phyloP scores from a whole-genome alignment of 2,797 vertebrate species.

The Pelochelys cantorii region DNA sequence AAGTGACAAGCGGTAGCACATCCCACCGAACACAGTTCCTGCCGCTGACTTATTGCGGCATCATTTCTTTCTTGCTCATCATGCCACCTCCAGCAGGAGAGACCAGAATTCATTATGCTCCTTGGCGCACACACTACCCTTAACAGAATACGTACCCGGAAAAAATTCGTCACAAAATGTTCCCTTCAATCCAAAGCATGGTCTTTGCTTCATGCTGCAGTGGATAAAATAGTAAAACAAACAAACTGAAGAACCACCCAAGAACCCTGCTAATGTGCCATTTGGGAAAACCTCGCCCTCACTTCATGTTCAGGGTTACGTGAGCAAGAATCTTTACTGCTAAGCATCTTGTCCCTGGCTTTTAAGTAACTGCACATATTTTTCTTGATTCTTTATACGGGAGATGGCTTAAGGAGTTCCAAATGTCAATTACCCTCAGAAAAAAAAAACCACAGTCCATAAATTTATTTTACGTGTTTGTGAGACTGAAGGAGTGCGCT shows the following conservation, averaged over 20 bases:
- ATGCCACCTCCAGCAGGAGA: neutral
- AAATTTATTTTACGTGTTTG: rapidly evolving
- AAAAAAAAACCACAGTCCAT: neutral
- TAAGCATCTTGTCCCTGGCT: neutral
- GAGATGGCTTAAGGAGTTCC: neutral
- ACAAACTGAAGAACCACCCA: neutral
- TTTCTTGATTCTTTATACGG: neutral
- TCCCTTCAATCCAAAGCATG: neutral
- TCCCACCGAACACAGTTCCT: too few relatives aligned
- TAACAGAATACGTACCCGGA: neutral
- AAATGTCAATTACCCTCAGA: neutral
- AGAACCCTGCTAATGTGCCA: neutral
- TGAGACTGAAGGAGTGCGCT: rapidly evolving
- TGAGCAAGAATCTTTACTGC: neutral
- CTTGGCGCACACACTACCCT: neutral
- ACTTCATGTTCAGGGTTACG: neutral
- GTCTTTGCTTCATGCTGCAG: neutral
- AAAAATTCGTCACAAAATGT: neutral
- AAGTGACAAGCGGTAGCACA: neutral
- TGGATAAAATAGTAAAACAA: neutral
- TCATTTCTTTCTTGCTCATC: neutral
- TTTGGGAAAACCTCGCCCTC: neutral
- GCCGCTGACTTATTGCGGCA: neutral
- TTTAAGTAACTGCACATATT: rapidly evolving
- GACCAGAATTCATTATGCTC: neutral